These are phyloP conservation scores for Chroicocephalus ridibundus DNA, from an alignment of 2,113 vertebrate species.

Conservation along the genomic window DNA sequence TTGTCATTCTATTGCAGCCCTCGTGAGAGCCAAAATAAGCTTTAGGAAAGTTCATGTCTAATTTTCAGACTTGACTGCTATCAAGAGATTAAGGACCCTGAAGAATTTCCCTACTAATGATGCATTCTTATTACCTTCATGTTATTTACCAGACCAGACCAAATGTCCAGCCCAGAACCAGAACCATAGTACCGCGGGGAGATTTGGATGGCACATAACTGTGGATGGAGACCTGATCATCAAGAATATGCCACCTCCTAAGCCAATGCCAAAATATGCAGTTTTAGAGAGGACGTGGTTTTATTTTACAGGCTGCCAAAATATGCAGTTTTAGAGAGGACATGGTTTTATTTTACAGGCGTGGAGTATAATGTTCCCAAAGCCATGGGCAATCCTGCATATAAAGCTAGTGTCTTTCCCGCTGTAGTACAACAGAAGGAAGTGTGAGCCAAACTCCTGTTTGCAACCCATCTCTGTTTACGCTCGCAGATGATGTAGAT, in stretches of 20 bases:
- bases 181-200: fast-evolving
- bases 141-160: neutral
- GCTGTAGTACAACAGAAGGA: neutral
- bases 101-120: neutral
- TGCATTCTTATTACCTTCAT: neutral
- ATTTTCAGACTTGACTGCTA: neutral
- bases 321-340: neutral
- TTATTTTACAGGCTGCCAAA: neutral
- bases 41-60: neutral
- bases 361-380: neutral
- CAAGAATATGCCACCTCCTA: neutral
- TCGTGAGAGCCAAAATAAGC: neutral
- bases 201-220: neutral
- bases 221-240: neutral
- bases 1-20: neutral
- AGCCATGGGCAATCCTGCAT: neutral
- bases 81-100: neutral
- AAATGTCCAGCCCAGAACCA: neutral
- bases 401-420: neutral
- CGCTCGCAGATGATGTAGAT: neutral
- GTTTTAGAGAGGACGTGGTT: neutral
- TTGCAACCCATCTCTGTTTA: neutral
- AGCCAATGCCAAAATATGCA: neutral
- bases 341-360: neutral
- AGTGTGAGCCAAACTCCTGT: neutral